phyloP scores from a whole-genome alignment of 2,113 vertebrate species.

The Podilymbus podiceps region DNA sequence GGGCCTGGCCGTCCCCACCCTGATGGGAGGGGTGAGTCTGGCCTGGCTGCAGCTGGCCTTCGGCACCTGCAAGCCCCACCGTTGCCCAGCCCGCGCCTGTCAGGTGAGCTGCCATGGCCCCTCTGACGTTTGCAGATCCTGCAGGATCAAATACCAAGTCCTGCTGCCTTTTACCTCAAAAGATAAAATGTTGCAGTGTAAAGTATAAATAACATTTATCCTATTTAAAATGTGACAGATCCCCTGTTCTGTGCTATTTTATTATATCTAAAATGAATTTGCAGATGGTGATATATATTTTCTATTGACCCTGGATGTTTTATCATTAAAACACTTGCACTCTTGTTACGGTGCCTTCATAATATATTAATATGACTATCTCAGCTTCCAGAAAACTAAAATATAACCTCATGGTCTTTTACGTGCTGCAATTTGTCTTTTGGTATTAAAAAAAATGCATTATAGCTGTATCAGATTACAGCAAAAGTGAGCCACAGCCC shows the following conservation, averaged over 20 bases:
- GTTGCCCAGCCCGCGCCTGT: not conserved
- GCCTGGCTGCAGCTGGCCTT: not conserved
- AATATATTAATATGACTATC: not conserved
- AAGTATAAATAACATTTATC: slow-evolving; percentile 36
- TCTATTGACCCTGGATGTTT: slow-evolving; percentile 5
- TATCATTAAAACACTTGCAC: slow-evolving; percentile 2
- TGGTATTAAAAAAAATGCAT: not conserved
- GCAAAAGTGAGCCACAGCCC: not conserved
- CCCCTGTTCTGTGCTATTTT: not conserved
- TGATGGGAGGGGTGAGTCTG: rapidly evolving
- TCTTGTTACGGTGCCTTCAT: not conserved
- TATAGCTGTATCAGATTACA: not conserved
- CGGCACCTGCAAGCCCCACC: rapidly evolving
- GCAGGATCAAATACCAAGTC: not conserved
- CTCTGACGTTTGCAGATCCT: not conserved
- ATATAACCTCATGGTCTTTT: not conserved
- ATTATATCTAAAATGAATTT: slow-evolving; percentile 1
- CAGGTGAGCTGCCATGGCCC: not conserved
- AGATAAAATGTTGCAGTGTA: not conserved
- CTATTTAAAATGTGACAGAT: slow-evolving; percentile 10
- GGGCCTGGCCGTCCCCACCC: not conserved
- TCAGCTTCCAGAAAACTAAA: slow-evolving; percentile 11
- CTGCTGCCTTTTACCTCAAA: not conserved
- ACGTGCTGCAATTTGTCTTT: not conserved
- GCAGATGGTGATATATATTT: slow-evolving; percentile 1